Percentiles rank a stretch among this genome's conserved stretches.
These are phyloP conservation scores for Coilia nasus DNA, from an alignment of 2,797 vertebrate species.

Conservation along the genomic window DNA sequence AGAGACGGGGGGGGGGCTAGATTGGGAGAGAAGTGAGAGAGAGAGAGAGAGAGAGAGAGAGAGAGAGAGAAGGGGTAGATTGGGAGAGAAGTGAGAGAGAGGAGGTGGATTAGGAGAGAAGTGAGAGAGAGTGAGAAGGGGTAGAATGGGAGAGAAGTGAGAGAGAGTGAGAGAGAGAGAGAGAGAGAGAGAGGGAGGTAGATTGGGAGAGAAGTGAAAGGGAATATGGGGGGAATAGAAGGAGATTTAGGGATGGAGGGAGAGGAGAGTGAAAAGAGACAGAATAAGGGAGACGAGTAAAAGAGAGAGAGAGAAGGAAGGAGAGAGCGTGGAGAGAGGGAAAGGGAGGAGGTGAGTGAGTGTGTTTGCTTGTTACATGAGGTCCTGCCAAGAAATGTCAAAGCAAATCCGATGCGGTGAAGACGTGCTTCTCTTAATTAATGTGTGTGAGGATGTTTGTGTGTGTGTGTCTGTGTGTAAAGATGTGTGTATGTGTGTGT, in stretches of 20 bases:
- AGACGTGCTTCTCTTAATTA: slow-evolving; percentile 10
- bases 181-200: background rate
- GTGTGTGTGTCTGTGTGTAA: background rate
- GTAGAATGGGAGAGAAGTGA: no score
- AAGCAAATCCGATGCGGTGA: background rate
- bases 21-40: no score
- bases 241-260: no score
- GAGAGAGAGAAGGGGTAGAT: background rate
- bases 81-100: background rate
- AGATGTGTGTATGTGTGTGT: background rate
- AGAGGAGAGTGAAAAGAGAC: no score
- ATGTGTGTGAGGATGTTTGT: background rate
- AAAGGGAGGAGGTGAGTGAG: background rate
- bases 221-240: background rate
- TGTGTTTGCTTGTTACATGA: background rate
- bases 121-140: no score
- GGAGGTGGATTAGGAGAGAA: no score
- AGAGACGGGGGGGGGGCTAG: no score
- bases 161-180: background rate
- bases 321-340: background rate
- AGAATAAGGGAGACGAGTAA: background rate
- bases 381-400: slow-evolving; percentile 15
- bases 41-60: background rate
- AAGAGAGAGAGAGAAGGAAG: background rate
- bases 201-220: background rate